Evolutionary conservation across 2,797 vertebrate species (phyloP), one percentile per base, ranked within the genome.

Genomic region (Parotocinclus haroldoi): DNA sequence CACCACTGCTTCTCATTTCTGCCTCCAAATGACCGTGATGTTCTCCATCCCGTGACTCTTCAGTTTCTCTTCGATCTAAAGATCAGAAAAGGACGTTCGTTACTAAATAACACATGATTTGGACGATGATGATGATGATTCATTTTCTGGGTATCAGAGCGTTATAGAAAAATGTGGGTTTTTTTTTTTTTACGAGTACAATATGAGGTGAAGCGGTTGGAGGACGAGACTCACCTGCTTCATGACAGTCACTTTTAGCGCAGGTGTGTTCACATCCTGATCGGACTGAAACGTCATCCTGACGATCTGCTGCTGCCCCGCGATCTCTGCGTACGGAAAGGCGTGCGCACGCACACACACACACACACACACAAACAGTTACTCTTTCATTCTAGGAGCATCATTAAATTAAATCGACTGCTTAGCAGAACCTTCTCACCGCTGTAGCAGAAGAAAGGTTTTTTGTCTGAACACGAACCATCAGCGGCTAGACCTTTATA

Each of bases 361-460:
- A 9, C 9, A 9, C 9, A 42, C 1, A 42, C 8, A 8, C 40
- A 27, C 2, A 27, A 2, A 27, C 27, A 27, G 27, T 27, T 27
- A 27, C 27, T 27, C 27, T 27, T 27, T 27, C 27, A 27, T 27
- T 42, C 8, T 42, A 42, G 10, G 40, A 1, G 40, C 4, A 8
- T 42, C 9, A 11, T 42, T 42, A 42, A 11, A 11, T 9, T 7
- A 4, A 42, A 11, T 42, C 8, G 10, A 42, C 38, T 5, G 38
- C 9, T 5, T 40, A 5, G 10, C 40, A 9, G 10, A 11, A 42
- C 40, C 7, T 14, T 38, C 58, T 54, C 5, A 68, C 58, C 0
- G 13, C 8, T 37, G 27, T 68, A 52, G 49, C 66, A 68, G 27
- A 61, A 19, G 49, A 61, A 68, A 40, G 27, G 51, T 10, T 18